Evolutionary conservation across 2,797 vertebrate species (phyloP).

Genomic region (Intellagama lesueurii): DNA sequence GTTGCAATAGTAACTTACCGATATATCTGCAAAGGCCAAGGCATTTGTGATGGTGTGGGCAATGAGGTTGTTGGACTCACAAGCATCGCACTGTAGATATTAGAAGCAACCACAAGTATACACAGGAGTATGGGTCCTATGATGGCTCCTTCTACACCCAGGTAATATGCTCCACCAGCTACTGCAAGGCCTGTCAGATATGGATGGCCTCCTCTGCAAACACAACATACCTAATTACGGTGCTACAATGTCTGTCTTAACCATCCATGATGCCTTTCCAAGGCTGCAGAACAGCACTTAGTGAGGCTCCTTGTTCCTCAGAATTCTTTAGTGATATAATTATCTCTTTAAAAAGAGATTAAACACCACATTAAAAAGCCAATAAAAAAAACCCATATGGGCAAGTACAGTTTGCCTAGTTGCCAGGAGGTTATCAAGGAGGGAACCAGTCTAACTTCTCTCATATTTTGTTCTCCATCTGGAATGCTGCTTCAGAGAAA

Average conservation of each 20-base stretch:
- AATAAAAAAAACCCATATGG: too few species aligned
- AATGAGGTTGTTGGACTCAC: constrained; percentile 91
- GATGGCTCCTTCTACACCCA: constrained; percentile 97
- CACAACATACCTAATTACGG: background rate
- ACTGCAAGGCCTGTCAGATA: constrained; percentile 97
- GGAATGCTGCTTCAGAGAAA: too few species aligned
- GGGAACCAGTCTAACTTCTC: too few species aligned
- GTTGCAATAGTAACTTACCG: constrained; percentile 77
- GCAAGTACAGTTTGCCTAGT: too few species aligned
- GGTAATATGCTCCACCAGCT: constrained; percentile 95
- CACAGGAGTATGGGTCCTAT: constrained; percentile 98
- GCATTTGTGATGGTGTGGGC: constrained; percentile 87
- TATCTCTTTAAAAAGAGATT: background rate
- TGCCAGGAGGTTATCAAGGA: too few species aligned
- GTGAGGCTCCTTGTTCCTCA: background rate
- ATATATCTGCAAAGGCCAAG: constrained; percentile 83
- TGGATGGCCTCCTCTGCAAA: constrained; percentile 92
- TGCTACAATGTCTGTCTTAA: background rate
- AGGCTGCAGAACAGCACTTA: background rate
- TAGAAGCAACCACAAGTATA: constrained; percentile 96
- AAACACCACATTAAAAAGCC: too few species aligned
- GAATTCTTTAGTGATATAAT: background rate
- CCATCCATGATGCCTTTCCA: background rate
- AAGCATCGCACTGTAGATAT: constrained; percentile 98
- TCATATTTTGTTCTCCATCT: too few species aligned